phyloP scores from a whole-genome alignment of 2,113 vertebrate species.

The Pimephales promelas region DNA sequence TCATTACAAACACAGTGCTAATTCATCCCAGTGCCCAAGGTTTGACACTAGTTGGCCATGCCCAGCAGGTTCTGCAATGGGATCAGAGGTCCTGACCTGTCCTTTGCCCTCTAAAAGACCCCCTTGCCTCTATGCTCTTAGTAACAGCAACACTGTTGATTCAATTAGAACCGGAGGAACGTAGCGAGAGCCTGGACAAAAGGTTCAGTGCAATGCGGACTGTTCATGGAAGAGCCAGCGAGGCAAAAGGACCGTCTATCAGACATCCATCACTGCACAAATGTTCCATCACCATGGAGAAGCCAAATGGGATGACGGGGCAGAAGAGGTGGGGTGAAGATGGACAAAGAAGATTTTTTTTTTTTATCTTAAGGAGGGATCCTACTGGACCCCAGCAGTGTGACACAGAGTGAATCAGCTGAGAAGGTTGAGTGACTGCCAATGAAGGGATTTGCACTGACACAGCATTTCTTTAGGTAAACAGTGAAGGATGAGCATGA shows the following conservation, averaged over 20 bases:
- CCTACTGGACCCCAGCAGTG: conserved; percentile 26
- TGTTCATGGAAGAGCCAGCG: conserved; percentile 11
- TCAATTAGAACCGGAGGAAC: conserved; percentile 44
- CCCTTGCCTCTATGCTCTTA: conserved; percentile 26
- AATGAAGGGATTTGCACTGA: conserved; percentile 50
- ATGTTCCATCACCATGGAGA: conserved; percentile 50
- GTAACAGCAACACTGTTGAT: conserved; percentile 52
- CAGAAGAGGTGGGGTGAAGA: conserved; percentile 4
- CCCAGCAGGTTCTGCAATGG: conserved; percentile 57
- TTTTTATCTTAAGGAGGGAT: not conserved
- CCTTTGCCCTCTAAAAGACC: conserved; percentile 45
- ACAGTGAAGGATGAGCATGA: conserved; percentile 36
- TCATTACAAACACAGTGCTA: conserved; percentile 54
- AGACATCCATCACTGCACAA: conserved; percentile 45
- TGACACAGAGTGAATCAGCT: conserved; percentile 57
- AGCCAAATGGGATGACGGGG: conserved; percentile 46
- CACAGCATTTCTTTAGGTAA: conserved; percentile 52
- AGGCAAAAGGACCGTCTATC: conserved; percentile 20
- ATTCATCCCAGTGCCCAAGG: conserved; percentile 43
- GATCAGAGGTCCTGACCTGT: conserved; percentile 54
- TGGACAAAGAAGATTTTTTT: conserved; percentile 48
- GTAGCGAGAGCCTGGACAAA: conserved; percentile 33
- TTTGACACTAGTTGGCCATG: conserved; percentile 51
- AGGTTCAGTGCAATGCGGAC: not conserved
- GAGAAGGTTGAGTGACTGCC: conserved; percentile 46